Percentiles rank a stretch among this genome's conserved stretches.
Evolutionary conservation across 2,888 invertebrate species (phyloP).

Genomic region (Tricholauxania praeusta): DNA sequence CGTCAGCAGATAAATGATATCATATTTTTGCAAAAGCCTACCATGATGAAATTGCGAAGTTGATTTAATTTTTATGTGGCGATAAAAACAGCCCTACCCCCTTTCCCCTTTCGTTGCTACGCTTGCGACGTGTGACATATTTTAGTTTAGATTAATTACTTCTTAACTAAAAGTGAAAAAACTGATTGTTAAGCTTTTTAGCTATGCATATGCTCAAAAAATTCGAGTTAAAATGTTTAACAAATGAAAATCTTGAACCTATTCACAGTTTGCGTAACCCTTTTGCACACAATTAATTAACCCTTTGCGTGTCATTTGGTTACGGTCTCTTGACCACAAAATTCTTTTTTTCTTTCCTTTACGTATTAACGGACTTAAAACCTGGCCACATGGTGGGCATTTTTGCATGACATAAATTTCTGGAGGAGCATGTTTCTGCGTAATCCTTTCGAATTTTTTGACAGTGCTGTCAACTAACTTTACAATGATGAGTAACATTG

Average conservation of each 20-base stretch:
- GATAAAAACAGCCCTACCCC: no score
- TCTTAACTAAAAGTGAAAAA: conserved; percentile 9
- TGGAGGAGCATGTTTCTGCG: neutral
- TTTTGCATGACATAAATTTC: conserved; percentile 1
- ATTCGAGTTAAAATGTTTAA: neutral
- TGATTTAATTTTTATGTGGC: no score
- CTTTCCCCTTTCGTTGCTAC: no score
- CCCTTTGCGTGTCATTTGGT: conserved; percentile 59
- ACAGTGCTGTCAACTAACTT: neutral
- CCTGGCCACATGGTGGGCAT: conserved; percentile 19
- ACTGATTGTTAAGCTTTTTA: conserved; percentile 29
- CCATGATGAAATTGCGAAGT: no score
- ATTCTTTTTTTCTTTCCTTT: neutral
- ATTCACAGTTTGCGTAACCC: conserved; percentile 12
- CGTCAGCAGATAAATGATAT: no score
- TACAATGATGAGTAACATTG: neutral
- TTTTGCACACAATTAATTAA: conserved; percentile 57
- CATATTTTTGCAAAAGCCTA: no score
- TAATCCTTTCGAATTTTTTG: conserved; percentile 18
- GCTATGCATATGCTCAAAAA: conserved; percentile 27
- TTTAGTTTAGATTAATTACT: no score
- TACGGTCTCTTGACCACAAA: conserved; percentile 45
- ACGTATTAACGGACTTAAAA: neutral
- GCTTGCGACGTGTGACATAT: no score
- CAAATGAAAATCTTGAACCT: no score